Evolutionary conservation across 1,140 invertebrate genomes (phyloP).

Genomic region (Thaumetopoea pityocampa): DNA sequence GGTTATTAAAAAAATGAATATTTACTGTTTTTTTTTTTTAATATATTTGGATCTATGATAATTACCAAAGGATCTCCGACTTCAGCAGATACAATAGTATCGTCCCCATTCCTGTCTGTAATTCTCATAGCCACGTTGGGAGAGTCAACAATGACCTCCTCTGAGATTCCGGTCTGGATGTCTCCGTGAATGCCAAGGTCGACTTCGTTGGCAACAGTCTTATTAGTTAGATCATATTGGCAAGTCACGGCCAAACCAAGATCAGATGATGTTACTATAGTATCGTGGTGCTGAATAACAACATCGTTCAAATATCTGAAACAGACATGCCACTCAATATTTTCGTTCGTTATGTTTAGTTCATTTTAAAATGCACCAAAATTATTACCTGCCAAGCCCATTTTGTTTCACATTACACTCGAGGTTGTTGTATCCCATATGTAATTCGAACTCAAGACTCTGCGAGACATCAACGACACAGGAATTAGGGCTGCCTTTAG

Average conservation of each 20-base stretch:
- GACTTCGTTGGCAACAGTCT: slow-evolving; percentile 94
- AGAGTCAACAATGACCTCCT: slow-evolving; percentile 92
- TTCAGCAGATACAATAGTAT: slow-evolving; percentile 87
- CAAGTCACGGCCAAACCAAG: slow-evolving; percentile 93
- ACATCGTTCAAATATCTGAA: slow-evolving; percentile 88
- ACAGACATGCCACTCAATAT: slow-evolving; percentile 7
- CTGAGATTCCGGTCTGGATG: slow-evolving; percentile 85
- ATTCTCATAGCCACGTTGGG: slow-evolving; percentile 96
- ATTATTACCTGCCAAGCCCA: slow-evolving; percentile 81
- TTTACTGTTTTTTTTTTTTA: too few relatives aligned
- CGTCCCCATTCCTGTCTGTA: slow-evolving; percentile 88
- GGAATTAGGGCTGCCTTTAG: slow-evolving; percentile 93
- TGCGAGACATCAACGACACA: slow-evolving; percentile 92
- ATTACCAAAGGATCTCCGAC: slow-evolving; percentile 89
- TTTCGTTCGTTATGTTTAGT: too few relatives aligned
- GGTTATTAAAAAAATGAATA: slow-evolving; percentile 12
- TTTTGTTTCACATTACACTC: slow-evolving; percentile 93
- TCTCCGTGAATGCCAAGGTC: slow-evolving; percentile 92
- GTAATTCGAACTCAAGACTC: slow-evolving; percentile 90
- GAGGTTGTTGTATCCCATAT: slow-evolving; percentile 93
- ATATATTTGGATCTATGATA: too few relatives aligned
- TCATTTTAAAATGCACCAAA: too few relatives aligned
- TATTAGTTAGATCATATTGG: slow-evolving; percentile 95
- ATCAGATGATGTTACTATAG: slow-evolving; percentile 95
- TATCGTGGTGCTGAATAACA: slow-evolving; percentile 95